These are phyloP conservation scores for Ataeniobius toweri DNA, from an alignment of 2,797 vertebrate species.

Conservation along the genomic window DNA sequence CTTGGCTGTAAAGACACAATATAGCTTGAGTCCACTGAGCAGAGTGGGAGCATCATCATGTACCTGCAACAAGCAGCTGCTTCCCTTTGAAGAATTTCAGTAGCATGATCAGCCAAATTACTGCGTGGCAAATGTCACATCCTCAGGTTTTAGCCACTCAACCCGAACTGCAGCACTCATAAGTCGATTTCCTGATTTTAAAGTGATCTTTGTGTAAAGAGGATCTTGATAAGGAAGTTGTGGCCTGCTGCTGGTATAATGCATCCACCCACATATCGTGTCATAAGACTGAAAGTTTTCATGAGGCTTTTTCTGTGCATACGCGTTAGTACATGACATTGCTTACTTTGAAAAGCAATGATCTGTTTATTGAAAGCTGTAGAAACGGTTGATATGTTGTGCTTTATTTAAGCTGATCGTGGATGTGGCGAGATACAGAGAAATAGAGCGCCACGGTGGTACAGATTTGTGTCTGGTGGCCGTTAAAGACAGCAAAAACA, in stretches of 20 bases:
- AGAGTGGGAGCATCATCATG: slow-evolving; percentile 52
- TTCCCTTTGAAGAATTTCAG: neutral
- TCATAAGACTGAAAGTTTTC: slow-evolving; percentile 57
- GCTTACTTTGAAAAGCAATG: slow-evolving; percentile 8
- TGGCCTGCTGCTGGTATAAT: slow-evolving; percentile 28
- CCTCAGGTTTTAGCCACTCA: neutral
- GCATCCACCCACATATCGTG: slow-evolving; percentile 44
- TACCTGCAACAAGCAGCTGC: slow-evolving; percentile 17
- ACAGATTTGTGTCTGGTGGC: slow-evolving; percentile 4
- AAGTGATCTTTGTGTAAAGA: slow-evolving; percentile 20
- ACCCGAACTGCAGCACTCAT: neutral
- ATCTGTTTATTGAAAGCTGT: neutral
- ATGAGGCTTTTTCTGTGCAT: slow-evolving; percentile 25
- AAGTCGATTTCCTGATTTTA: slow-evolving; percentile 39
- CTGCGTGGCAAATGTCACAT: slow-evolving; percentile 15
- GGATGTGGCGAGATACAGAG: neutral
- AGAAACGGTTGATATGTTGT: neutral
- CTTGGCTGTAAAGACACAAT: slow-evolving; percentile 71
- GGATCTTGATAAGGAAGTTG: slow-evolving; percentile 53
- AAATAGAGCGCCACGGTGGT: neutral
- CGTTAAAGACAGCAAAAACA: slow-evolving; percentile 53
- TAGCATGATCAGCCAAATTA: neutral
- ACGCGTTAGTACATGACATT: slow-evolving; percentile 2
- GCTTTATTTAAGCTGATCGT: neutral
- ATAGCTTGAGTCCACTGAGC: slow-evolving; percentile 58